phyloP scores from a whole-genome alignment of 2,797 vertebrate genomes.

The Ambastaia sidthimunki region DNA sequence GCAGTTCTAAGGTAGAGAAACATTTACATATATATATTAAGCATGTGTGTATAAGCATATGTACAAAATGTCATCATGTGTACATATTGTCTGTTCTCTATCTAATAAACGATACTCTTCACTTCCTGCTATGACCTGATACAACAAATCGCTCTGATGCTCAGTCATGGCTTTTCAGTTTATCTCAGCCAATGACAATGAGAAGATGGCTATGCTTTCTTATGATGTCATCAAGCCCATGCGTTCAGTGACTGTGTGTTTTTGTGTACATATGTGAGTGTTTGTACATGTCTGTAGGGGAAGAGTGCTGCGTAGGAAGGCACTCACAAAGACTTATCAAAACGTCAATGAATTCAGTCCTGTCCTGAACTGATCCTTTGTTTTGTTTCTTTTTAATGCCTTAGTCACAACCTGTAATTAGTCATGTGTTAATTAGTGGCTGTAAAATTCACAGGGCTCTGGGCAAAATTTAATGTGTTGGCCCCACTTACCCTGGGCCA shows the following conservation, averaged over 20 bases:
- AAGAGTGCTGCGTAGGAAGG: background rate
- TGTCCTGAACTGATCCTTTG: too few species aligned
- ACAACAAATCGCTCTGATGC: background rate
- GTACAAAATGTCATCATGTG: slow-evolving; percentile 74
- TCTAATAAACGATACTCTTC: slow-evolving; percentile 54
- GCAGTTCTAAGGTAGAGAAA: slow-evolving; percentile 71
- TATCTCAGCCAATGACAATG: slow-evolving; percentile 7
- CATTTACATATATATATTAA: slow-evolving; percentile 76
- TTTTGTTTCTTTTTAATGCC: too few species aligned
- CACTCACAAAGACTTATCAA: background rate
- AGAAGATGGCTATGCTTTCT: slow-evolving; percentile 23
- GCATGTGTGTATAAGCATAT: slow-evolving; percentile 69
- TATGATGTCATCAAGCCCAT: slow-evolving; percentile 1
- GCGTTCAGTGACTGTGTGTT: background rate
- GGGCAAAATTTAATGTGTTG: too few species aligned
- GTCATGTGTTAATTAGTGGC: too few species aligned
- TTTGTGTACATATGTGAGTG: too few species aligned
- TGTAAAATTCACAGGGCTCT: too few species aligned
- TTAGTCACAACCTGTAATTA: too few species aligned
- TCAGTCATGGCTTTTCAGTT: slow-evolving; percentile 12
- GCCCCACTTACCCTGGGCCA: too few species aligned
- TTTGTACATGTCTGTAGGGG: background rate
- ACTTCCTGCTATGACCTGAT: slow-evolving; percentile 3
- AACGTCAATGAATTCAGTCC: too few species aligned
- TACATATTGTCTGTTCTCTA: slow-evolving; percentile 66